Conservation (phyloP, 2,113 vertebrate species). For the Gallinago jamesoni region DNA sequence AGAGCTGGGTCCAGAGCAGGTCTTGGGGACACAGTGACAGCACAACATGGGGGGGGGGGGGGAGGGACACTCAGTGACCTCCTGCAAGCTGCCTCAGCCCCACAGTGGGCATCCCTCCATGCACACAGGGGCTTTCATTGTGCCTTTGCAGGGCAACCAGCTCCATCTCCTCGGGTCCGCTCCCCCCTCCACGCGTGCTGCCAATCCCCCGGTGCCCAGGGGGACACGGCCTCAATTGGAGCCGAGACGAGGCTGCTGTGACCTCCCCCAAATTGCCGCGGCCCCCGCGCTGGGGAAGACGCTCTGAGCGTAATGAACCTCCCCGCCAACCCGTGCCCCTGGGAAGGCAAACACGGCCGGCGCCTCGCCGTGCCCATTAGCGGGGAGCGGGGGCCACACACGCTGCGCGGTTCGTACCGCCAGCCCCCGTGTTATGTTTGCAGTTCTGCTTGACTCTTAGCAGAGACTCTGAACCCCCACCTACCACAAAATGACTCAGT, state of each 20-base stretch:
- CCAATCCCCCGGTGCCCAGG: not conserved
- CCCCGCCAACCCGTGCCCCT: not conserved
- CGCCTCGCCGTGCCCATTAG: not conserved
- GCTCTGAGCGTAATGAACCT: not conserved
- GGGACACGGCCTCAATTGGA: constrained; percentile 41
- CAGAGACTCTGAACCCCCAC: fast-evolving
- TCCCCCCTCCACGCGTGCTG: not conserved
- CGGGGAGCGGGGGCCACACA: not conserved
- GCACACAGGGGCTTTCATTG: fast-evolving
- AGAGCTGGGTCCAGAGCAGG: not conserved
- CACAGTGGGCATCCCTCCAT: fast-evolving
- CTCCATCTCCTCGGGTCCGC: not conserved
- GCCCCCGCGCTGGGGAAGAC: not conserved
- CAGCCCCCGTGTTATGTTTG: fast-evolving
- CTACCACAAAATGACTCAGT: fast-evolving
- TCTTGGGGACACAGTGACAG: fast-evolving
- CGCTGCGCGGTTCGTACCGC: fast-evolving
- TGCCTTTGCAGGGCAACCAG: not conserved
- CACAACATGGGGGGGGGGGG: fast-evolving
- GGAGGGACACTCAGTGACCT: not conserved
- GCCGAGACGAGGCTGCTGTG: constrained; percentile 1
- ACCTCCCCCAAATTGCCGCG: constrained; percentile 43
- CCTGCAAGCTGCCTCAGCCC: not conserved
- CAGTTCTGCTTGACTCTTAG: not conserved
- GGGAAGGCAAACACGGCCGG: not conserved